Evolutionary conservation across 2,888 invertebrate genomes (phyloP).

Genomic region (Clitarchus hookeri): DNA sequence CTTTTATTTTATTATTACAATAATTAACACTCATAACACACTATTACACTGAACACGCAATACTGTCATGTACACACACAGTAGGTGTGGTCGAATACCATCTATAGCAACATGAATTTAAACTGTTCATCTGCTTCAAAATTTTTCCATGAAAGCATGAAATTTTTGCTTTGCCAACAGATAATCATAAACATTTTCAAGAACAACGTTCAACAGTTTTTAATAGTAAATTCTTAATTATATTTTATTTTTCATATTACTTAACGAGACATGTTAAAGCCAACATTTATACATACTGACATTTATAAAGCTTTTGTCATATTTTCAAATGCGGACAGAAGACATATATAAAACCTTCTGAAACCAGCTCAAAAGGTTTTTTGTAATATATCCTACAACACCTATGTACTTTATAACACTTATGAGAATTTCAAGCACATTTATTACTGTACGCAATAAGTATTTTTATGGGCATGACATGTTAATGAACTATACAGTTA

Average conservation of each 20-base stretch:
- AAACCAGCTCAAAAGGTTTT: slow-evolving; percentile 3
- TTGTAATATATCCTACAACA: background rate
- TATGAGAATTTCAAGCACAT: background rate
- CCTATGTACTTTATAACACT: background rate
- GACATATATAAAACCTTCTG: background rate
- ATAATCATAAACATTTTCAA: slow-evolving; percentile 1
- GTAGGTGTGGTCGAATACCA: background rate
- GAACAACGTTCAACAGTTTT: background rate
- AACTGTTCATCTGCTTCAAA: slow-evolving; percentile 1
- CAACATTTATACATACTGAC: background rate
- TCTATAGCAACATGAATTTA: background rate
- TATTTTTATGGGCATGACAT: background rate
- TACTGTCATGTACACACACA: background rate
- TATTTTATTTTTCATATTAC: background rate
- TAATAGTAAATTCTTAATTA: background rate
- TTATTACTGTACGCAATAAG: background rate
- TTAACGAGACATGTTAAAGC: background rate
- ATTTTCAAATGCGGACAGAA: background rate
- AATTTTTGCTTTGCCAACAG: background rate
- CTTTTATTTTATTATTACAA: slow-evolving; percentile 5
- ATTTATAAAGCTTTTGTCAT: slow-evolving; percentile 5
- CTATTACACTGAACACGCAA: background rate
- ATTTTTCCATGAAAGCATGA: background rate
- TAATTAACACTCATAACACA: background rate
- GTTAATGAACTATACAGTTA: background rate